Evolutionary conservation across 2,113 vertebrate genomes (phyloP), one percentile per base, ranked within the genome.

Genomic region (Cheirogaleus medius): DNA sequence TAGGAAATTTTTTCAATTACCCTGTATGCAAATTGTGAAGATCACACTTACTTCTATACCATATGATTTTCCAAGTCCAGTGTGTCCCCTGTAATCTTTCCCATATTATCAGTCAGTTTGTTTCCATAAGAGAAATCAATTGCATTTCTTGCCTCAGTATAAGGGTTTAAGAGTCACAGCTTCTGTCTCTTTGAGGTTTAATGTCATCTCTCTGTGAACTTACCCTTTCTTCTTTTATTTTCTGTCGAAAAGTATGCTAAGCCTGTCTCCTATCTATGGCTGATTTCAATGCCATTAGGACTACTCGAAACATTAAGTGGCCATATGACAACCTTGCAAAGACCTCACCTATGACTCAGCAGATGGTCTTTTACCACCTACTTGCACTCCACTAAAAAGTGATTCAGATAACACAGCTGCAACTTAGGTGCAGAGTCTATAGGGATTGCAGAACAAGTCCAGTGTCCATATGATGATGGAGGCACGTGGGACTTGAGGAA

Each of bases 301-400:
- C 42, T 54, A 58, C 11, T 44, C 15, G 34, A 58, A 81, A 86
- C 29, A 34, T 66, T 27, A 69, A 78, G 20, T 4, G 34, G n/a
- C 20, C 73, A 42, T 25, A 9, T 23, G 71, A 89, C 44, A 91
- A 58, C 8, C 34, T 83, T 93, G 63, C 42, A 69, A 69, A 87
- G 74, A 87, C 56, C 71, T 91, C 86, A 58, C 3, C 32, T 94
- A 27, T 76, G 34, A 85, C 42, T 76, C 37, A 80, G 84, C 94
- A 88, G 64, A 77, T 88, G 86, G 42, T 47, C 29, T 64, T 90
- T 94, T 92, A 76, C 64, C 56, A 84, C 42, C 69, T 84, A 80
- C 20, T 13, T 96, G 39, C 13, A 25, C 23, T 88, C 29, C 47
- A 47, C 47, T 47, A 47, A 47, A 47, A 47, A 64, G 29, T 83